Conservation (phyloP, 2,113 vertebrate genomes). For the Tetraodon nigroviridis region DNA sequence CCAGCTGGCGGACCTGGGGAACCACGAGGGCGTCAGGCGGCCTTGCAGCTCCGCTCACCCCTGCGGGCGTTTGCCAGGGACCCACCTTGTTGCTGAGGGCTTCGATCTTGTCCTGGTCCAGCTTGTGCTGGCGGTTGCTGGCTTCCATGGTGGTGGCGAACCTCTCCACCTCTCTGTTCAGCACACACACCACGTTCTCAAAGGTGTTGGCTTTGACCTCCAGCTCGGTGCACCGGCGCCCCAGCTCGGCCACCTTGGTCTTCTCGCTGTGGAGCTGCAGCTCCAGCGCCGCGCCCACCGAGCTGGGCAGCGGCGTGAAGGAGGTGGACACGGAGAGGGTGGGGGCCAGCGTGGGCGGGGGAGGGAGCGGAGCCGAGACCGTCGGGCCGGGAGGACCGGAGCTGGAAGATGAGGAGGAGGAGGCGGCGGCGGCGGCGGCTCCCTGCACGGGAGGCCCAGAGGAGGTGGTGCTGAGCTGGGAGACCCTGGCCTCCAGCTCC, state of each 20-base stretch:
- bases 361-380: conserved; percentile 47
- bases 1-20: conserved; percentile 89
- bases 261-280: conserved; percentile 71
- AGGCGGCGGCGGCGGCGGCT: conserved; percentile 49
- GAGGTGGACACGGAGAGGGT: conserved; percentile 72
- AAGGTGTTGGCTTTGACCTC: conserved; percentile 86
- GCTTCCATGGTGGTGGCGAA: conserved; percentile 84
- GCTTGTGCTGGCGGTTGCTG: conserved; percentile 82
- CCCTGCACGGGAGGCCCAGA: conserved; percentile 71
- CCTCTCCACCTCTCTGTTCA: conserved; percentile 92
- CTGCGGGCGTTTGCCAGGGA: neutral
- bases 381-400: conserved; percentile 46
- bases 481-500: conserved; percentile 72
- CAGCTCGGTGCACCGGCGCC: conserved; percentile 76
- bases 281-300: conserved; percentile 71
- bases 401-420: conserved; percentile 61
- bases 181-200: conserved; percentile 94
- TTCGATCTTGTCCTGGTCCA: conserved; percentile 93
- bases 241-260: conserved; percentile 69
- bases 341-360: conserved; percentile 53
- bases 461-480: conserved; percentile 60
- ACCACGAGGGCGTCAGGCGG: neutral
- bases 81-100: conserved; percentile 84
- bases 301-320: conserved; percentile 74
- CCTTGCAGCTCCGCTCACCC: neutral